Evolutionary conservation across 2,888 invertebrate species (phyloP), one percentile per base, ranked within the genome.

Genomic region (Atherix ibis): DNA sequence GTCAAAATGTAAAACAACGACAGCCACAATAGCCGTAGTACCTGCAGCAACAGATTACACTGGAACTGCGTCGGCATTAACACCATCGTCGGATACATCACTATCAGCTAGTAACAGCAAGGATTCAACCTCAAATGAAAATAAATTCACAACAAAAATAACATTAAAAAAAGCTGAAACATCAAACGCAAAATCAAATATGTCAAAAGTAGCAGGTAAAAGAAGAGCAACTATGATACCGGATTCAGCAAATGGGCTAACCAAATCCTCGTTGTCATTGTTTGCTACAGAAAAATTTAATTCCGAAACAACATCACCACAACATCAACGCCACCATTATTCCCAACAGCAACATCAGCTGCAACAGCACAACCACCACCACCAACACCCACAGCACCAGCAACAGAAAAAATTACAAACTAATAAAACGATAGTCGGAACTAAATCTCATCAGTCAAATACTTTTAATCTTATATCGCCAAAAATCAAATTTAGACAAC

Each of bases 391-490:
- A 22, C 13, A 32, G 15, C 5, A 29, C 12, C 29, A 16, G 12
- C 29, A 17, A 17, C 17, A 16, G 12, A 31, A 31, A n/a, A 19
- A 18, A 6, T 18, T n/a, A 31, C 14, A n/a, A 13, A 31, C 18
- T 12, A 17, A 17, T 14, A n/a, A 6, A 22, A n/a, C 37, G 32
- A 36, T 32, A 36, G 24, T 29, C 27, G 32, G 32, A 32, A 36
- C 36, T 28, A 36, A 36, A 24, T 19, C 29, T 28, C 32, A 27
- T 36, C 18, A 25, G 5, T 13, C 26, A 10, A 26, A 9, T 26
- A 12, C 6, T 13, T 32, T 16, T 24, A n/a, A n/a, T n/a, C n/a
- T n/a, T n/a, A n/a, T n/a, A n/a, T n/a, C n/a, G n/a, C n/a, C n/a
- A n/a, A n/a, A n/a, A n/a, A 32, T 27, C 22, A 16, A 32, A 14